Evolutionary conservation across 2,113 vertebrate genomes (phyloP), one percentile per base, ranked within the genome.

Genomic region (Plecturocebus donacophilus): DNA sequence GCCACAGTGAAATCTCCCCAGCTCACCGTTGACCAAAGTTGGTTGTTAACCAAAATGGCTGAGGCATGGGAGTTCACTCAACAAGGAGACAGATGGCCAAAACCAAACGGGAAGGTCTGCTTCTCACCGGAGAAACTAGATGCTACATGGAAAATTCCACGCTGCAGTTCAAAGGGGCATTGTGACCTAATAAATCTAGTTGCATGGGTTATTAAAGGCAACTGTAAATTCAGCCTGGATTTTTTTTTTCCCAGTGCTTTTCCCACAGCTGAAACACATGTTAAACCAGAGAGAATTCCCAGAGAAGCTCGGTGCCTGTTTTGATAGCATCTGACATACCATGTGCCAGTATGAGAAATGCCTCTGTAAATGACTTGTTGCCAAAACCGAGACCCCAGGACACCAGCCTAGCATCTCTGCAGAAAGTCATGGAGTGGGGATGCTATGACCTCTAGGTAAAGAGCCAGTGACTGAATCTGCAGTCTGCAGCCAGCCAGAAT

Each of bases 111-210:
- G 30, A 91, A 25, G 30, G 27, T 47, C n/a, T 76, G 25, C 32
- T 91, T 73, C 42, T 96, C 70, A 40, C 90, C 0, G 0, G 81
- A 98, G 70, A 97, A 90, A 70, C 79, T 27, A 77, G 64, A 95
- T 73, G 93, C 76, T 90, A 92, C 83, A 92, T 96, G 93, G 98
- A 98, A 98, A 98, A 96, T 87, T 95, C 98, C 96, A 95, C 49
- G 30, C 32, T 58, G 49, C 70, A 76, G 87, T 94, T 97, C 86
- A 84, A 56, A 98, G 96, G 96, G 93, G 84, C 90, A 96, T 38
- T 92, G 90, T 83, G 96, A 96, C 93, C 58, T 82, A 98, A 96
- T 81, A 98, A 97, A 96, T 97, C 96, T 32, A 96, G 98, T 82
- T 96, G 95, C 94, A 73, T 97, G 95, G 93, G 93, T 96, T 94